phyloP scores from a whole-genome alignment of 2,113 vertebrate genomes.

The Raja brachyura region DNA sequence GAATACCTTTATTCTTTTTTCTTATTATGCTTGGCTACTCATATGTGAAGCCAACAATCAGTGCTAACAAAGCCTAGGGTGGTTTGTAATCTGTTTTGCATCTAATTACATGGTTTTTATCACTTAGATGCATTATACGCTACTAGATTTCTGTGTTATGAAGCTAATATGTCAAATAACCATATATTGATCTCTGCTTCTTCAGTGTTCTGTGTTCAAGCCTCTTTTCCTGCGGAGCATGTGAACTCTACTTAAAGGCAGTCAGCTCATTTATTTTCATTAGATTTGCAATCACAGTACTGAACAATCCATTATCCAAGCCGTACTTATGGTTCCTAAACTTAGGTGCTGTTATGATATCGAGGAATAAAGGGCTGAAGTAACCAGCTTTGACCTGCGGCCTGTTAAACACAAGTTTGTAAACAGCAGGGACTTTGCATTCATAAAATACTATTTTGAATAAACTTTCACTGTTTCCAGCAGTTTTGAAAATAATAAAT shows the following conservation, averaged over 20 bases:
- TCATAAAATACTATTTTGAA: background rate
- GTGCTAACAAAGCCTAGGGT: constrained; percentile 25
- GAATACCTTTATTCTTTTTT: constrained; percentile 10
- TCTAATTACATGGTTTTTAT: constrained; percentile 36
- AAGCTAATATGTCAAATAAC: constrained; percentile 38
- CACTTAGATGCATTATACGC: constrained; percentile 34
- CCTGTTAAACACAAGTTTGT: background rate
- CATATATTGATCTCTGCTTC: constrained; percentile 32
- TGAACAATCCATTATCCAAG: constrained; percentile 10
- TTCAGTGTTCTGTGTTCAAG: constrained; percentile 10
- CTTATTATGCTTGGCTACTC: constrained; percentile 24
- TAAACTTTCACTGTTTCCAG: background rate
- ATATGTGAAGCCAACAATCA: constrained; percentile 28
- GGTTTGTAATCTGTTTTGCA: constrained; percentile 31
- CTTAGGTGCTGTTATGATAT: background rate
- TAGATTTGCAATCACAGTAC: constrained; percentile 20
- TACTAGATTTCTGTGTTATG: constrained; percentile 30
- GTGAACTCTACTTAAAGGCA: constrained; percentile 18
- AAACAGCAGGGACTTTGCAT: background rate
- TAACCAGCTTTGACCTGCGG: background rate
- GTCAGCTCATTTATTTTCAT: constrained; percentile 33
- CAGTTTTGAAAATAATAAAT: background rate
- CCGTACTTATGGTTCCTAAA: background rate
- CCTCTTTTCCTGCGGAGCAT: constrained; percentile 2
- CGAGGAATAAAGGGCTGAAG: background rate